Conservation (phyloP, 2,113 vertebrate genomes). For the Anser brachyrhynchus region DNA sequence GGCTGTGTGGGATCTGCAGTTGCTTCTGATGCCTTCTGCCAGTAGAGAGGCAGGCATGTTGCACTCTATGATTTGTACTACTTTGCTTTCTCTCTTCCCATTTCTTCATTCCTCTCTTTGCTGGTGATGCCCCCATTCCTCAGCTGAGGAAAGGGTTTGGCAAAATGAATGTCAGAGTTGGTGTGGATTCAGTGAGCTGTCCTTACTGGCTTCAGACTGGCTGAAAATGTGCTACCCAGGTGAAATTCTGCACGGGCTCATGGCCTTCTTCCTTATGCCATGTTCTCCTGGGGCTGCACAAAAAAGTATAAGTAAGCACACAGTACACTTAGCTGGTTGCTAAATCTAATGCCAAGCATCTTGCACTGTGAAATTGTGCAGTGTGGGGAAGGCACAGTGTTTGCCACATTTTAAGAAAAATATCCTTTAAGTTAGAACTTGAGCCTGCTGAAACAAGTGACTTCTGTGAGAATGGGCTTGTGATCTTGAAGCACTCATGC, state of each 20-base stretch:
- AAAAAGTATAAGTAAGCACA: accelerated
- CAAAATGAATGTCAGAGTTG: neutral
- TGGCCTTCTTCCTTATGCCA: neutral
- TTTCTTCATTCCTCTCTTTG: neutral
- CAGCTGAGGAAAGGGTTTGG: neutral
- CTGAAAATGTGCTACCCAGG: neutral
- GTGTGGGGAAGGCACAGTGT: neutral
- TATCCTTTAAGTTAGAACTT: neutral
- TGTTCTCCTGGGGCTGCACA: neutral
- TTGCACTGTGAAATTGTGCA: neutral
- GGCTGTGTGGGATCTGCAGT: neutral
- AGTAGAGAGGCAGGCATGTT: accelerated
- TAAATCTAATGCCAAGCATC: neutral
- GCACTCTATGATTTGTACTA: neutral
- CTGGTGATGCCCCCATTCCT: neutral
- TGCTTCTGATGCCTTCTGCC: neutral
- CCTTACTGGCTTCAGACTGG: neutral
- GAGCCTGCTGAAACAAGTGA: neutral
- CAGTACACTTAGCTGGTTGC: neutral
- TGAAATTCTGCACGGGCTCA: neutral
- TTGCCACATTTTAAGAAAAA: neutral
- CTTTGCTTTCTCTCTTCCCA: neutral
- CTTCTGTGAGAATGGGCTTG: neutral
- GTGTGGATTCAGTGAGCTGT: accelerated
- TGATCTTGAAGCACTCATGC: neutral